Evolutionary conservation across 2,113 vertebrate genomes (phyloP), one percentile per base, ranked within the genome.

Genomic region (Maccullochella peelii): DNA sequence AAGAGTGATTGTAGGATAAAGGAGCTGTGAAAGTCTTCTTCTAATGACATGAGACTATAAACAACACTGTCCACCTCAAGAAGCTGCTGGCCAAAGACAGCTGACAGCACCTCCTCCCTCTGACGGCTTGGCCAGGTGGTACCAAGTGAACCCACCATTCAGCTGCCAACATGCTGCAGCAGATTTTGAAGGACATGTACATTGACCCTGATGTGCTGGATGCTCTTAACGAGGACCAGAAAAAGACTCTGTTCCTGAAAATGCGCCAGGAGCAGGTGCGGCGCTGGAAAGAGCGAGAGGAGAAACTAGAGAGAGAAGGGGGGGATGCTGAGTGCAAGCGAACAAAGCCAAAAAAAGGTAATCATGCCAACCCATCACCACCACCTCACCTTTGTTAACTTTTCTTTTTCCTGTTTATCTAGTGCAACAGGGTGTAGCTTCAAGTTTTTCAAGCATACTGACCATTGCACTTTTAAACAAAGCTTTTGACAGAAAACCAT

Each of bases 121-220:
- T 61, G 11, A 50, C 33, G 4, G 11, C 67, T 73, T 50, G 20
- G 54, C 58, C 66, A 20, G 52, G 68, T 61, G 49, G 73, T 58
- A 57, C 72, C 58, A 58, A 61, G 42, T 69, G 38, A 36, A 18
- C 57, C 71, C 47, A 3, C 36, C 47, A 3, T 8, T 36, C 54
- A 23, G 36, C 63, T 25, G 21, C 77, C 93, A 90, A 66, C 88
- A 96, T 96, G 96, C 90, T 96, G 88, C 95, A 96, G 91, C 96
- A 96, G 92, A 96, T 96, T 61, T 79, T 96, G n/a, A 93, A 95
- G 65, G 95, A 96, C 89, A 96, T 96, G 96, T 96, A 95, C 93
- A 94, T 96, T 25, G 96, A 96, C 68, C 96, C 95, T 0, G 95
- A 96, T 55, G 94, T 96, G 52, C 90, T 96, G 76, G 69, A 95